These are phyloP conservation scores for Nomada flava DNA, from an alignment of 2,888 invertebrate genomes.

Conservation along the genomic window DNA sequence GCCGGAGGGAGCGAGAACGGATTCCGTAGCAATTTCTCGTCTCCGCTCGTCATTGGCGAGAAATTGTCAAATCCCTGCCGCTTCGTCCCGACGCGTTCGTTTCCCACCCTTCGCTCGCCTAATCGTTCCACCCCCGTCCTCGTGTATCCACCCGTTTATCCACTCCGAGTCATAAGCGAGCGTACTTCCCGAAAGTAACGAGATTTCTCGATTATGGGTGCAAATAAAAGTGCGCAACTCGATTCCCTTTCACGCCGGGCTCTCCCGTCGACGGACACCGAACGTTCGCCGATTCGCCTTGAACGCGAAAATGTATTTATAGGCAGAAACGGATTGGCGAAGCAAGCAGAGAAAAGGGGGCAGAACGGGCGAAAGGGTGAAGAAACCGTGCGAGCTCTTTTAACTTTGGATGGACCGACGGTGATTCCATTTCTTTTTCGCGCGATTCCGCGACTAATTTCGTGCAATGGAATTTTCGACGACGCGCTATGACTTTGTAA, in stretches of 20 bases:
- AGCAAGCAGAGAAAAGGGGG: background rate
- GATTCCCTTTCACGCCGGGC: conserved; percentile 40
- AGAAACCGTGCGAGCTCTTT: conserved; percentile 17
- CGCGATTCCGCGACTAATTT: conserved; percentile 54
- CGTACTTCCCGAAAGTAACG: conserved; percentile 58
- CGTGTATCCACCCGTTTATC: conserved; percentile 41
- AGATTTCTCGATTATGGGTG: conserved; percentile 66
- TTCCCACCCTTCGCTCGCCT: conserved; percentile 36
- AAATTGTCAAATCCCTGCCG: conserved; percentile 82
- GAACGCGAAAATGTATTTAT: background rate
- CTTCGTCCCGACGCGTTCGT: conserved; percentile 61
- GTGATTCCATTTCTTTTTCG: conserved; percentile 50
- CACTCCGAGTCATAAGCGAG: conserved; percentile 55
- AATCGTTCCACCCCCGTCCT: conserved; percentile 36
- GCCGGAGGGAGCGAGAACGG: conserved; percentile 81
- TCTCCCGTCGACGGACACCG: background rate
- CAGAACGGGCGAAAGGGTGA: background rate
- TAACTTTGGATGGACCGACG: conserved; percentile 1
- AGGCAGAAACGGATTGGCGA: background rate
- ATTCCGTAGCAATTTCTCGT: conserved; percentile 83
- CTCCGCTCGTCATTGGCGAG: conserved; percentile 81
- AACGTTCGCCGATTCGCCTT: background rate
- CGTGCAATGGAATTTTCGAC: conserved; percentile 67
- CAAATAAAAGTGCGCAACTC: conserved; percentile 60
- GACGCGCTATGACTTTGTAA: conserved; percentile 60